Evolutionary conservation across 1,140 invertebrate genomes (phyloP).

Genomic region (Orius insidiosus): DNA sequence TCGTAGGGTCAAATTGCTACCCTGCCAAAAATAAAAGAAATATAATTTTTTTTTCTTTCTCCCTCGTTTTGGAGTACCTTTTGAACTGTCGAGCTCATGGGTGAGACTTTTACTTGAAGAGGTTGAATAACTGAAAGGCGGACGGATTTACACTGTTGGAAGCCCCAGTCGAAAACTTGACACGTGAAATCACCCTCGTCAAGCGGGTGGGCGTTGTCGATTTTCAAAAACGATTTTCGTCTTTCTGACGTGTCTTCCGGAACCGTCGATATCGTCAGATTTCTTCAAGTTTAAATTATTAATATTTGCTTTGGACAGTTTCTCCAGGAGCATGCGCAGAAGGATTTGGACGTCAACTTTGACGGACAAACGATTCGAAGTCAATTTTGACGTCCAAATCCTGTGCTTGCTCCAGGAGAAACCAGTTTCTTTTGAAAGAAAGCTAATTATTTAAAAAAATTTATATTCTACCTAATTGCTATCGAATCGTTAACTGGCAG

Average conservation of each 20-base stretch:
- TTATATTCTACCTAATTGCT: constrained; percentile 39
- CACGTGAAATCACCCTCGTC: constrained; percentile 60
- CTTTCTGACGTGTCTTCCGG: constrained; percentile 44
- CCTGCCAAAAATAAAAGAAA: constrained; percentile 18
- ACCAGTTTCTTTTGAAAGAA: too few species aligned
- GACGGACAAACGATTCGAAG: too few species aligned
- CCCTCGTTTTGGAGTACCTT: constrained; percentile 37
- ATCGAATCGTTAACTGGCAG: constrained; percentile 50
- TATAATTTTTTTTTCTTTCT: background rate
- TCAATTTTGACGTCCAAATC: too few species aligned
- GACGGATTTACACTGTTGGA: constrained; percentile 52
- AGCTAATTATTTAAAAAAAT: too few species aligned
- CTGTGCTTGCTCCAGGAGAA: too few species aligned
- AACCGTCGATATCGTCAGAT: constrained; percentile 27
- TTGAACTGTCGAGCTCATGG: constrained; percentile 51
- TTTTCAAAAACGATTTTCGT: constrained; percentile 47
- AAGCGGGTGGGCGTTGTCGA: constrained; percentile 38
- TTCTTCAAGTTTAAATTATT: too few species aligned
- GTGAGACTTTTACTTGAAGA: constrained; percentile 48
- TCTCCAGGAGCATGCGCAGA: too few species aligned
- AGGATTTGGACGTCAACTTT: too few species aligned
- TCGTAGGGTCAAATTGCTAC: constrained; percentile 25
- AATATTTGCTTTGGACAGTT: too few species aligned
- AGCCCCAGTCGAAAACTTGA: constrained; percentile 48
- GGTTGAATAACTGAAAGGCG: constrained; percentile 43